Evolutionary conservation across 2,113 vertebrate species (phyloP).

Genomic region (Proteles cristata): DNA sequence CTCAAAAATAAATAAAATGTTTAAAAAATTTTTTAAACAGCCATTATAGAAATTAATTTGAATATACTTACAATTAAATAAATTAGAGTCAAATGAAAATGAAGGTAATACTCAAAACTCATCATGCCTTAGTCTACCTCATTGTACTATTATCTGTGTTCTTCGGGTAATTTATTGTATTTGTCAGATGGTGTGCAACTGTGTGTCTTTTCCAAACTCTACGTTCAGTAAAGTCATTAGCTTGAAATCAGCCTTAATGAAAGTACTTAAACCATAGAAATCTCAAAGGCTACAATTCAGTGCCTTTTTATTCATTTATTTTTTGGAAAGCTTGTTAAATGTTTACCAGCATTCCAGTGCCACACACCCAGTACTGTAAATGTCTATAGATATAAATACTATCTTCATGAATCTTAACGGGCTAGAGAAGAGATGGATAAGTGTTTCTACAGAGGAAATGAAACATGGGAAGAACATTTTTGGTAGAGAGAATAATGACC

Average conservation of each 20-base stretch:
- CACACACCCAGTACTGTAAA: accelerated
- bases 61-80: background rate
- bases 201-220: background rate
- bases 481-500: background rate
- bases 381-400: background rate
- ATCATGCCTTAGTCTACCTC: background rate
- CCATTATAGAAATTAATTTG: background rate
- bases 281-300: background rate
- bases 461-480: background rate
- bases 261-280: background rate
- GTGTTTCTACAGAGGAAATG: background rate
- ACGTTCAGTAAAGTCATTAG: background rate
- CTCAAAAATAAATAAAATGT: no score
- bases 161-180: background rate
- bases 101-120: background rate
- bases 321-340: background rate
- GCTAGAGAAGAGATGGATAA: background rate
- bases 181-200: background rate
- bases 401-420: background rate
- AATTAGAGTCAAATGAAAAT: background rate
- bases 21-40: background rate
- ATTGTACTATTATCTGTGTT: background rate
- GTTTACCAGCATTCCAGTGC: background rate
- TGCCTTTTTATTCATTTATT: background rate
- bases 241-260: background rate